phyloP scores from a whole-genome alignment of 2,797 vertebrate genomes.

The Knipowitschia caucasica region DNA sequence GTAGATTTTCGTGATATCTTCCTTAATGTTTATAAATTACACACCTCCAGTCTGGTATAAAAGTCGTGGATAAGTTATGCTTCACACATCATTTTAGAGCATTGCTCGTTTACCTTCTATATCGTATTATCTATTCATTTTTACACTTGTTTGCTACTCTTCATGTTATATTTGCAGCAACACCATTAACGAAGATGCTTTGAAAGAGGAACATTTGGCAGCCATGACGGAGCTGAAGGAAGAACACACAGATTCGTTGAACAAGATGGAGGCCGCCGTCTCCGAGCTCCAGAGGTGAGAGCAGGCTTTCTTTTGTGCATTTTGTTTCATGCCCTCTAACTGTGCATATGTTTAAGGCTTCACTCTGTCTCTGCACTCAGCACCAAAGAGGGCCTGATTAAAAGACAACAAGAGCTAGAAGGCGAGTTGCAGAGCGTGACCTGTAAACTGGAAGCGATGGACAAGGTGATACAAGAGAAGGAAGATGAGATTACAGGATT shows the following conservation, averaged over 20 bases:
- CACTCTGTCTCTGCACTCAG: constrained; percentile 57
- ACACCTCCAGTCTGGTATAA: no score
- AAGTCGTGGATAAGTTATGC: no score
- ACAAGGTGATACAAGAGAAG: constrained; percentile 61
- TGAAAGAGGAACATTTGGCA: constrained; percentile 60
- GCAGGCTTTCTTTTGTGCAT: neutral
- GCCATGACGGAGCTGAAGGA: constrained; percentile 70
- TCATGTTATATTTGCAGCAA: constrained; percentile 64
- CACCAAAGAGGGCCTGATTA: constrained; percentile 65
- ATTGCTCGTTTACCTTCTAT: no score
- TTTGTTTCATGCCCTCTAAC: constrained; percentile 5
- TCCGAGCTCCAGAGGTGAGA: constrained; percentile 83
- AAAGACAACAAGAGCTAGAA: constrained; percentile 64
- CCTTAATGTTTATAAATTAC: no score
- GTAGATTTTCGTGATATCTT: no score
- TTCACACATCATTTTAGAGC: no score
- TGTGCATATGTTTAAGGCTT: constrained; percentile 13
- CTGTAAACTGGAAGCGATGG: constrained; percentile 61
- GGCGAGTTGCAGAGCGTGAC: constrained; percentile 67
- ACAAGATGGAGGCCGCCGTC: constrained; percentile 66
- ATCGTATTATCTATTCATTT: neutral
- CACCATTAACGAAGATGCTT: constrained; percentile 62
- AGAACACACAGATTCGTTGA: constrained; percentile 53
- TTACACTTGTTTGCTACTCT: neutral
- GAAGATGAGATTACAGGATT: constrained; percentile 68